These are phyloP conservation scores for Drosophila pseudotalamancana DNA, from an alignment of 2,888 invertebrate genomes.

Conservation along the genomic window DNA sequence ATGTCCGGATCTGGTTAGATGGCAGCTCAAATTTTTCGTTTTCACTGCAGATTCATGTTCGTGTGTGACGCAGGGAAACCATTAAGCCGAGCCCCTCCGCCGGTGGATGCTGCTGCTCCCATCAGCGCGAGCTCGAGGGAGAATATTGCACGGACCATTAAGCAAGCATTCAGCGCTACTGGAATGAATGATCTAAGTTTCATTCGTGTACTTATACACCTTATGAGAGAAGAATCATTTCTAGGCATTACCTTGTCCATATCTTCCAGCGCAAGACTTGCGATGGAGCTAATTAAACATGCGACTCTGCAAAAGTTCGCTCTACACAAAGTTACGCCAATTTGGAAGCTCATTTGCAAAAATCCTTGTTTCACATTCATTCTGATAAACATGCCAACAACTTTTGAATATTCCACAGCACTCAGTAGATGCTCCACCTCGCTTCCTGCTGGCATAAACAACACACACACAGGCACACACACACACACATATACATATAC, in stretches of 20 bases:
- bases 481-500: constrained; percentile 7
- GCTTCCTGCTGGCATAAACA: constrained; percentile 46
- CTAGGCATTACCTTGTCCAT: constrained; percentile 22
- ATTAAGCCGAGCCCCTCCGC: constrained; percentile 49
- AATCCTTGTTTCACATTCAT: constrained; percentile 56
- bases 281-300: constrained; percentile 60
- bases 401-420: constrained; percentile 50
- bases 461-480: constrained; percentile 9
- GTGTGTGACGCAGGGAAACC: constrained; percentile 55
- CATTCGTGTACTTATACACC: neutral
- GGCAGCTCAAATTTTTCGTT: constrained; percentile 35
- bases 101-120: constrained; percentile 35
- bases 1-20: constrained; percentile 36
- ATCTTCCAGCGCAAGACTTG: constrained; percentile 21
- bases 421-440: constrained; percentile 20
- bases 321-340: constrained; percentile 65
- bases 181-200: constrained; percentile 17
- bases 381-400: constrained; percentile 75
- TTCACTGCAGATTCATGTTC: constrained; percentile 28
- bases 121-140: constrained; percentile 23
- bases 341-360: constrained; percentile 68
- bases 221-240: neutral
- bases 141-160: constrained; percentile 11
- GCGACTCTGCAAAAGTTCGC: constrained; percentile 38
- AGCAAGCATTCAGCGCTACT: constrained; percentile 8